Percentiles rank a stretch among this genome's conserved stretches.
These are phyloP conservation scores for Mesoligia furuncula DNA, from an alignment of 2,888 invertebrate genomes.

Conservation along the genomic window DNA sequence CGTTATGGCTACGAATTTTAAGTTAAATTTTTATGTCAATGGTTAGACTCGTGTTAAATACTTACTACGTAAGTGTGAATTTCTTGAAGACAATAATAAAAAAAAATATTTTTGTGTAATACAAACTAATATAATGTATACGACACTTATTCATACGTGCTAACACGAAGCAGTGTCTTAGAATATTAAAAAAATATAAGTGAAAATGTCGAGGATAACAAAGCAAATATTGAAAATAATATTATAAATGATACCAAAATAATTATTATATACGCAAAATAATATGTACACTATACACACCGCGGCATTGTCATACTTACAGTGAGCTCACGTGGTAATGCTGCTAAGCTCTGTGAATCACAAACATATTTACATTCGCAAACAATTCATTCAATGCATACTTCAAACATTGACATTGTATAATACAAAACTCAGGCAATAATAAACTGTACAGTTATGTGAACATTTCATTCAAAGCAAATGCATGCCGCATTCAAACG, in stretches of 20 bases:
- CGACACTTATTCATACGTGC: slow-evolving; percentile 13
- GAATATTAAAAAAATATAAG: slow-evolving; percentile 8
- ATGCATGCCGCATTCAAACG: slow-evolving; percentile 65
- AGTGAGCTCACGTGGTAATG: slow-evolving; percentile 94
- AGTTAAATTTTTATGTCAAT: slow-evolving; percentile 16
- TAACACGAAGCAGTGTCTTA: slow-evolving; percentile 46
- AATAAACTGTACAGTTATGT: slow-evolving; percentile 60
- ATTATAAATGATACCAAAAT: slow-evolving; percentile 1
- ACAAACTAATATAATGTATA: slow-evolving; percentile 27
- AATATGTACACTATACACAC: slow-evolving; percentile 56
- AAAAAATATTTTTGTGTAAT: slow-evolving; percentile 28
- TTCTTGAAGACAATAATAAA: slow-evolving; percentile 12
- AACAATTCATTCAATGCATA: slow-evolving; percentile 65
- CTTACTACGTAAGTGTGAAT: slow-evolving; percentile 53
- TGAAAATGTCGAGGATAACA: slow-evolving; percentile 9
- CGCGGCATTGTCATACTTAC: slow-evolving; percentile 91
- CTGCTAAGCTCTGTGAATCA: slow-evolving; percentile 95
- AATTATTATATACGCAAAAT: slow-evolving; percentile 8
- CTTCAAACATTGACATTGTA: slow-evolving; percentile 67
- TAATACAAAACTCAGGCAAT: slow-evolving; percentile 71
- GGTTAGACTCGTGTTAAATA: slow-evolving; percentile 32
- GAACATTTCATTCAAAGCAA: slow-evolving; percentile 67
- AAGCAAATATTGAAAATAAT: slow-evolving; percentile 19
- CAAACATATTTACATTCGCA: slow-evolving; percentile 89
- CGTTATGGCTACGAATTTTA: slow-evolving; percentile 20